A percentile compares a stretch with the other conserved stretches of the same genome.
Evolutionary conservation across 2,797 vertebrate species (phyloP).

Genomic region (Gymnothorax reevesii): DNA sequence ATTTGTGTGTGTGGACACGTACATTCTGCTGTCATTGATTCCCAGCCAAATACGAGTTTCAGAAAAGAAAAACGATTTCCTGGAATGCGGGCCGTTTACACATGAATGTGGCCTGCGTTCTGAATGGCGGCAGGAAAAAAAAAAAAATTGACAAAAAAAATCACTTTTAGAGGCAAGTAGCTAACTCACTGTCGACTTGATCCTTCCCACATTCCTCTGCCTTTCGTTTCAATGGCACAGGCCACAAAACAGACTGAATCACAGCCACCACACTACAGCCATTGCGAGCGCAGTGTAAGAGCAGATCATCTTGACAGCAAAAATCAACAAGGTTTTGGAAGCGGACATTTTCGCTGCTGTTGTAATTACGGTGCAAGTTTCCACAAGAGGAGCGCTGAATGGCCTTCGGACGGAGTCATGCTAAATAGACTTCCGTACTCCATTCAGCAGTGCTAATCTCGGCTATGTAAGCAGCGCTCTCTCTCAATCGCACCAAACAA

Average conservation of each 20-base stretch:
- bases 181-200: conserved; percentile 6
- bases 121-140: neutral
- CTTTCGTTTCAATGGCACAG: conserved; percentile 16
- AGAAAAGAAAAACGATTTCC: neutral
- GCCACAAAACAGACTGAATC: neutral
- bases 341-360: conserved; percentile 40
- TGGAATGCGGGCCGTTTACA: conserved; percentile 28
- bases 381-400: conserved; percentile 58
- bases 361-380: conserved; percentile 55
- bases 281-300: neutral
- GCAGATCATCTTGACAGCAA: conserved; percentile 31
- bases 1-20: neutral
- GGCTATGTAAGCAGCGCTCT: conserved; percentile 43
- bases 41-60: neutral
- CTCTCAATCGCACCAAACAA: conserved; percentile 38
- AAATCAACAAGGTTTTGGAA: conserved; percentile 40
- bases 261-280: neutral
- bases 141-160: neutral
- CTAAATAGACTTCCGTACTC: conserved; percentile 54
- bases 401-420: conserved; percentile 43
- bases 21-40: conserved; percentile 13
- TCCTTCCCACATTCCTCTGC: neutral
- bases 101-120: neutral
- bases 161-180: neutral
- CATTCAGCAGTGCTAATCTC: conserved; percentile 65